Conservation (phyloP, 2,797 vertebrate species). For the Babyrousa celebensis region DNA sequence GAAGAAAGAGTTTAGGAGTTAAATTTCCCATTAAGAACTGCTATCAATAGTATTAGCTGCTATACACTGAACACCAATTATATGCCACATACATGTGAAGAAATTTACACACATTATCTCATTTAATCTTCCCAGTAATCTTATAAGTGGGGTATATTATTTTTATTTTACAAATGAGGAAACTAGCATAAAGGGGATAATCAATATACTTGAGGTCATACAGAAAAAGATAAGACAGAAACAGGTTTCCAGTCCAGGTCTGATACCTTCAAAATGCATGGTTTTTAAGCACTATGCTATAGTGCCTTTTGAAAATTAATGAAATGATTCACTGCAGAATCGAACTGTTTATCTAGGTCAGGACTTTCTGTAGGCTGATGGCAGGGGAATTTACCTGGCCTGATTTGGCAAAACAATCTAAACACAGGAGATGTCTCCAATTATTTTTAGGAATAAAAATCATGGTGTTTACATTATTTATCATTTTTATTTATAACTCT, state of each 20-base stretch:
- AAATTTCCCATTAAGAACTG: background rate
- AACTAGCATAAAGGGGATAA: background rate
- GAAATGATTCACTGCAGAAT: background rate
- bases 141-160: background rate
- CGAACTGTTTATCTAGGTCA: slow-evolving; percentile 36
- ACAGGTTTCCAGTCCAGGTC: background rate
- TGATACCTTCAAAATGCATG: background rate
- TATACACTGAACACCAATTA: background rate
- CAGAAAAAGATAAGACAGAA: background rate
- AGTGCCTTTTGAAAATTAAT: slow-evolving; percentile 43
- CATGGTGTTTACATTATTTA: background rate
- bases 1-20: background rate
- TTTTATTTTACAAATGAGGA: slow-evolving; percentile 45
- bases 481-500: slow-evolving; percentile 39
- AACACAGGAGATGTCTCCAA: background rate
- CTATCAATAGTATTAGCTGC: background rate
- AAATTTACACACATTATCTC: background rate
- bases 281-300: background rate
- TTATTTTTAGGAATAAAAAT: slow-evolving; percentile 29
- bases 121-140: background rate
- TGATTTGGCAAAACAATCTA: background rate
- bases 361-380: background rate
- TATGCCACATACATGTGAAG: background rate
- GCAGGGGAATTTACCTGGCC: background rate
- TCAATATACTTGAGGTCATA: background rate